Evolutionary conservation across 2,888 invertebrate genomes (phyloP), one percentile per base, ranked within the genome.

Genomic region (Cerastis rubricosa): DNA sequence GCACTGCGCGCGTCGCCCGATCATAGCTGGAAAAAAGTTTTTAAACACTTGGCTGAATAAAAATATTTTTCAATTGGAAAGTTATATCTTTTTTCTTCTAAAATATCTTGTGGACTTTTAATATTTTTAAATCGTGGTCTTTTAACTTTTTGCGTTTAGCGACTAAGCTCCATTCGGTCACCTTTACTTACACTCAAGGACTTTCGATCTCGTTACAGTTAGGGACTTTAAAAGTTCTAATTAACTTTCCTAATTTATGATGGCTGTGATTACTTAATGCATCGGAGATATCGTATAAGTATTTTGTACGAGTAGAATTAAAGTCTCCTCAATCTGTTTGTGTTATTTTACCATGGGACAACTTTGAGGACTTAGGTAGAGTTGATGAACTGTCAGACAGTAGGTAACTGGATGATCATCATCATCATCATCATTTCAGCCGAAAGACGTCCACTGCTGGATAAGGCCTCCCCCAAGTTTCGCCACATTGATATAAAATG

Each of bases 1-100:
- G 74, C 94, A 96, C 12, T 80, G 86, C 12, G 94, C 95, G 29
- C 96, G 94, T 11, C 93, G 92, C 0, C 96, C 96, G 40, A 96
- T 90, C 87, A 95, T 92, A 64, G 92, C 96, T 96, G 89, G 88
- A 51, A 83, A 29, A 85, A 76, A 75, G 35, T 74, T 81, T 65
- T 35, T n/a, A 81, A 74, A 81, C 64, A 72, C 65, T 65, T 72
- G 14, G 43, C 57, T 57, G 69, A 35, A 35, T 83, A 73, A 80
- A 72, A 71, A 85, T 43, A 61, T 49, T 71, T 61, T 64, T 59
- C 51, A 59, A 74, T 70, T 71, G 14, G 19, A 79, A 66, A 68
- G n/a, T 69, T 75, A 19, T 66, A 43, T 12, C 9, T 54, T 47
- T 57, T 57, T 67, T 84, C 12, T 51, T 67, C 8, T 63, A 29